A percentile compares a stretch with the other conserved stretches of the same genome.
These are phyloP conservation scores for Dufourea novaeangliae DNA, from an alignment of 1,140 invertebrate genomes.

Conservation along the genomic window DNA sequence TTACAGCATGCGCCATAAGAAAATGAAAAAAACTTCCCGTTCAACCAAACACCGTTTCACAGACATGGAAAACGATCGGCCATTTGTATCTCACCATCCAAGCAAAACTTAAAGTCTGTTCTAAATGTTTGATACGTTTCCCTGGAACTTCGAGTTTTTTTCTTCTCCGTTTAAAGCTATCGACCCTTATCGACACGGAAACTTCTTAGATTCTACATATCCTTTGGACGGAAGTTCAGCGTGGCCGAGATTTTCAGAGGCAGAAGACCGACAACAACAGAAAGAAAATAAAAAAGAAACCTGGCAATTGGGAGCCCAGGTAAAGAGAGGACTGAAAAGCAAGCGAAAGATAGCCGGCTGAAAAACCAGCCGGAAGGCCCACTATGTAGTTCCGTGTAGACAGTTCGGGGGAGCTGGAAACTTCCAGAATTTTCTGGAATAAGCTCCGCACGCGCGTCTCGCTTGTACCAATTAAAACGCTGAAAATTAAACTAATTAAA, in stretches of 20 bases:
- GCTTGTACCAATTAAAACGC: constrained; percentile 43
- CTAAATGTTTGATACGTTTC: background rate
- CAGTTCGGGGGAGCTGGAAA: constrained; percentile 24
- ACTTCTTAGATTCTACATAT: constrained; percentile 25
- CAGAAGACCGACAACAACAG: constrained; percentile 21
- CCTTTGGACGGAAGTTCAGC: constrained; percentile 4
- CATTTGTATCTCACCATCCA: too few relatives aligned
- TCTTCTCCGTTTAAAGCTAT: background rate
- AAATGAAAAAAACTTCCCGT: too few relatives aligned
- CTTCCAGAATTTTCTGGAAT: constrained; percentile 31
- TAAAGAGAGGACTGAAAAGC: constrained; percentile 30
- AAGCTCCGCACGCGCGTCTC: constrained; percentile 18
- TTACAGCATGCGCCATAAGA: too few relatives aligned
- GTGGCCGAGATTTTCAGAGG: constrained; percentile 20
- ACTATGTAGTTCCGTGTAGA: constrained; percentile 29
- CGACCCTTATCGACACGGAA: constrained; percentile 4
- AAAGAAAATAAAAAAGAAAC: constrained; percentile 18
- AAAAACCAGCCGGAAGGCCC: background rate
- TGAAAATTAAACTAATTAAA: constrained; percentile 54
- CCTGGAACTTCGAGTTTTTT: background rate
- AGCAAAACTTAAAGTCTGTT: too few relatives aligned
- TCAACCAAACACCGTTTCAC: too few relatives aligned
- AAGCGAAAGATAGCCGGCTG: constrained; percentile 18
- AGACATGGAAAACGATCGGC: too few relatives aligned
- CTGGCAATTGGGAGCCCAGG: background rate